Conservation (phyloP, 2,888 invertebrate species). For the Catotricha subobsoleta region DNA sequence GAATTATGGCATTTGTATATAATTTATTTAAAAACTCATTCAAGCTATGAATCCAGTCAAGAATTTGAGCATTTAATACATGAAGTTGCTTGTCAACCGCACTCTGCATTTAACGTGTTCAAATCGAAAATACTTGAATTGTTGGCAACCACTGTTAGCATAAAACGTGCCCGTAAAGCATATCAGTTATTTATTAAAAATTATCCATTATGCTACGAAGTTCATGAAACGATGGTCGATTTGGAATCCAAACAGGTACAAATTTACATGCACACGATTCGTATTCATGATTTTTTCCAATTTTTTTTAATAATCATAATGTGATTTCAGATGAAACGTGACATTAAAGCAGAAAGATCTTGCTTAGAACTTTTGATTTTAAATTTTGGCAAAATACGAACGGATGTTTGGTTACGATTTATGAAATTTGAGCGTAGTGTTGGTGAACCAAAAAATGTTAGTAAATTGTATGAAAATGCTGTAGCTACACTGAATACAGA, state of each 20-base stretch:
- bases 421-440: constrained; percentile 47
- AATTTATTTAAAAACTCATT: neutral
- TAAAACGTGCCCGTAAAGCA: constrained; percentile 39
- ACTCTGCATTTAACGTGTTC: constrained; percentile 18
- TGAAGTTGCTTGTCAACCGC: constrained; percentile 16
- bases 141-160: constrained; percentile 21
- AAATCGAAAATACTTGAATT: constrained; percentile 21
- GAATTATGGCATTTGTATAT: constrained; percentile 17
- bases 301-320: neutral
- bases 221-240: constrained; percentile 41
- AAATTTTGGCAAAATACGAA: constrained; percentile 45
- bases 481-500: constrained; percentile 31
- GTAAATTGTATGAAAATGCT: constrained; percentile 43
- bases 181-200: constrained; percentile 40
- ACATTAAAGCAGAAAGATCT: constrained; percentile 35
- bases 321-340: constrained; percentile 20
- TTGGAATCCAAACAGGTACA: constrained; percentile 28
- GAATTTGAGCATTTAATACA: constrained; percentile 4
- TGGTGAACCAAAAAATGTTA: constrained; percentile 38
- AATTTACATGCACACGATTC: constrained; percentile 15
- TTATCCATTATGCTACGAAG: constrained; percentile 39
- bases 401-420: constrained; percentile 55
- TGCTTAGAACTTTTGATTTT: constrained; percentile 43
- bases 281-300: neutral
- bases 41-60: neutral